Conservation (phyloP, 2,797 vertebrate genomes). For the Dryobates pubescens region DNA sequence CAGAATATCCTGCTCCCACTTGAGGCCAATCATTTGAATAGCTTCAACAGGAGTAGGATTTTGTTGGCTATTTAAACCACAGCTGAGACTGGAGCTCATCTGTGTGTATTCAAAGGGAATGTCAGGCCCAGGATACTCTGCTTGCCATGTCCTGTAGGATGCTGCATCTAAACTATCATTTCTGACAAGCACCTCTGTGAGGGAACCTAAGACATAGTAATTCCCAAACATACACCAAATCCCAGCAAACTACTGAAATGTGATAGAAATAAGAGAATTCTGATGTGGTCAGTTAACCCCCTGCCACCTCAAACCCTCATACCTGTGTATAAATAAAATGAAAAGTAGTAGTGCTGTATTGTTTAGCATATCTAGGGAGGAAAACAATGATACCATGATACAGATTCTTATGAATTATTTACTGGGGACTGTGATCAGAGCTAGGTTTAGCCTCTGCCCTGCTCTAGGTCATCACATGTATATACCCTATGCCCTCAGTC, state of each 20-base stretch:
- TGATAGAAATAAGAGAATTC: background rate
- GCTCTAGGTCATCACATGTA: conserved; percentile 30
- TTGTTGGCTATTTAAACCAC: background rate
- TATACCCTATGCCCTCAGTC: conserved; percentile 14
- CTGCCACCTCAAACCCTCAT: background rate
- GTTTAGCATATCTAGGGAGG: background rate
- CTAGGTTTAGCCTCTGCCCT: conserved; percentile 49
- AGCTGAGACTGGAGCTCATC: background rate
- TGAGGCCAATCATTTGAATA: background rate
- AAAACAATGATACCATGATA: background rate
- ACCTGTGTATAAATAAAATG: conserved; percentile 18
- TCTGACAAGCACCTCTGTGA: background rate
- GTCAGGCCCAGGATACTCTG: background rate
- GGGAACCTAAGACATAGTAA: background rate
- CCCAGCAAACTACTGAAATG: background rate
- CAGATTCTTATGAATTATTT: conserved; percentile 35
- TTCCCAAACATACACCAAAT: background rate
- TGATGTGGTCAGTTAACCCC: conserved; percentile 12
- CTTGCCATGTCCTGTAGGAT: background rate
- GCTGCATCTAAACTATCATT: background rate
- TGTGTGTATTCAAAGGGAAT: background rate
- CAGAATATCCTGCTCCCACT: background rate
- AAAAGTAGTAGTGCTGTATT: background rate
- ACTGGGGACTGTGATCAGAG: background rate
- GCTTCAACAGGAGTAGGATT: background rate